A percentile compares a stretch with the other conserved stretches of the same genome.
These are phyloP conservation scores for Eudasyphora cyanicolor DNA, from an alignment of 2,888 invertebrate genomes.

Conservation along the genomic window DNA sequence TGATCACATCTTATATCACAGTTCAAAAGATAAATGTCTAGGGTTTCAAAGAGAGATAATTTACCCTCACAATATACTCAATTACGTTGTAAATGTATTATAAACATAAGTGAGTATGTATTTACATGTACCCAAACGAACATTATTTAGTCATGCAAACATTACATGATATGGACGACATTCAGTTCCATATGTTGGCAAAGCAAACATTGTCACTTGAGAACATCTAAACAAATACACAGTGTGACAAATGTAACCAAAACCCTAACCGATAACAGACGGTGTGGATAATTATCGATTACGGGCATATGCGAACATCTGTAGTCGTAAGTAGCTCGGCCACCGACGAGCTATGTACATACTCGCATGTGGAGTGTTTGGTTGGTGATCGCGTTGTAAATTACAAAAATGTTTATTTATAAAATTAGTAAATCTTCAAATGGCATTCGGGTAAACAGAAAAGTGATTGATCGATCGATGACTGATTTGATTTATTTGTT, in stretches of 20 bases:
- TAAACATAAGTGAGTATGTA: no score
- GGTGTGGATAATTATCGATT: not conserved
- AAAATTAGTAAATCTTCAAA: conserved; percentile 35
- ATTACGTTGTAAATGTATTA: no score
- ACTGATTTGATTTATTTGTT: conserved; percentile 45
- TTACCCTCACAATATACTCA: no score
- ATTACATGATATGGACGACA: no score
- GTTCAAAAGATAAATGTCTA: no score
- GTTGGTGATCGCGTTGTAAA: conserved; percentile 1
- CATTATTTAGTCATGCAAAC: no score
- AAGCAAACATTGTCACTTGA: not conserved
- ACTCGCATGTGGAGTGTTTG: no score
- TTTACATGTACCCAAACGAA: no score
- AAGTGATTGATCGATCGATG: conserved; percentile 58
- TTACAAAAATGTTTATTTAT: conserved; percentile 41
- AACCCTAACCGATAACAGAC: not conserved
- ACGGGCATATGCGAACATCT: not conserved
- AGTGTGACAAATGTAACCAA: not conserved
- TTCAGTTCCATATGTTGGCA: not conserved
- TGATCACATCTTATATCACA: no score
- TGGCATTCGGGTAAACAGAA: conserved; percentile 48
- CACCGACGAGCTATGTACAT: no score
- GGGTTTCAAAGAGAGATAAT: no score
- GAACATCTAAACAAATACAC: not conserved
- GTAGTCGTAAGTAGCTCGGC: not conserved